phyloP scores from a whole-genome alignment of 2,888 invertebrate genomes.

The Hybos culiciformis region DNA sequence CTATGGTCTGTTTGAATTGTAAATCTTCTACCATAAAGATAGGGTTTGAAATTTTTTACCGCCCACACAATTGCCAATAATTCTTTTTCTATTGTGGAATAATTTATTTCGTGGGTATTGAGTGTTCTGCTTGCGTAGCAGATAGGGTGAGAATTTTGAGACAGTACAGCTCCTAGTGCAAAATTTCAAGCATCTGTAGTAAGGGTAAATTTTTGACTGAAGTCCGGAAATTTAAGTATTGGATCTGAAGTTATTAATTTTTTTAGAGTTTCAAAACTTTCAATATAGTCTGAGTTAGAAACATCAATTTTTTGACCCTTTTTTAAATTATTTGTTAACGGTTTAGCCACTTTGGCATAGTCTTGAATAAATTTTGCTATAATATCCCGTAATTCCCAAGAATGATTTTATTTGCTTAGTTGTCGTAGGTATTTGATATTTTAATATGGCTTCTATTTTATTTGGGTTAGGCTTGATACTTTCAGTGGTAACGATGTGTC shows the following conservation, averaged over 20 bases:
- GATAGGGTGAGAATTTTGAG: too few relatives aligned
- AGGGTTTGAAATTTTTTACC: not conserved
- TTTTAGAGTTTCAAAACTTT: not conserved
- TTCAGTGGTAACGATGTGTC: conserved; percentile 1
- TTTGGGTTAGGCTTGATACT: conserved; percentile 6
- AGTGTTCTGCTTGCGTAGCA: too few relatives aligned
- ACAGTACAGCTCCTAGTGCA: conserved; percentile 13
- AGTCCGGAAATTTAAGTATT: conserved; percentile 15
- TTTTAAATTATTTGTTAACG: not conserved
- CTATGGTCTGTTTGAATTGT: too few relatives aligned
- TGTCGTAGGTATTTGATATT: not conserved
- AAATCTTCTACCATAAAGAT: not conserved
- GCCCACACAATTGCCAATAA: not conserved
- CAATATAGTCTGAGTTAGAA: not conserved
- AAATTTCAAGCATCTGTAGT: conserved; percentile 20
- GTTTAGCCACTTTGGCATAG: not conserved
- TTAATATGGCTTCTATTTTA: conserved; percentile 2
- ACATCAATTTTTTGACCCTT: too few relatives aligned
- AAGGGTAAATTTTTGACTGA: conserved; percentile 19
- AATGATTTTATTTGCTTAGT: not conserved
- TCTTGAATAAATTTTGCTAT: not conserved
- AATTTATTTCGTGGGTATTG: not conserved
- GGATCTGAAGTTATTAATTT: not conserved
- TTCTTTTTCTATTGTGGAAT: not conserved
- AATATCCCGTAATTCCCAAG: too few relatives aligned